Evolutionary conservation across 2,113 vertebrate species (phyloP), one percentile per base, ranked within the genome.

Genomic region (Dipodomys spectabilis): DNA sequence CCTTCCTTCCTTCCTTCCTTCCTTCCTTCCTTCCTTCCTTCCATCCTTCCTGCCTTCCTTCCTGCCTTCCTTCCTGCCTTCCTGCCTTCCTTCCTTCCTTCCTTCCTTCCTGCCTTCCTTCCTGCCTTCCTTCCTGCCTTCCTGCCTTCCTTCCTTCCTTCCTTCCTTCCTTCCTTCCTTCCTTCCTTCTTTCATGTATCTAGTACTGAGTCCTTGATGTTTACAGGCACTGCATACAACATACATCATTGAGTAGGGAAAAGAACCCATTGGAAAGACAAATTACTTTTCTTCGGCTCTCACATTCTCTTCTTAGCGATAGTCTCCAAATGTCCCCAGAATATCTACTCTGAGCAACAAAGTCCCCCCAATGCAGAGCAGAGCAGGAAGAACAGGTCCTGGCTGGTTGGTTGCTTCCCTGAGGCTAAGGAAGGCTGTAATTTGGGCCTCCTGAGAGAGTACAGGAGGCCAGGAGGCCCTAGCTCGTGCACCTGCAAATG

Each of bases 381-480:
- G 15, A 25, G 27, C 1, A 1, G 53, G 27, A 32, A 13, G 4
- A 9, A 28, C 2, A 27, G 45, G 49, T 49, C 12, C 49, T 45
- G 60, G 65, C 10, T 22, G 22, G 23, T 35, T 4, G 4, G 8
- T n/a, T 23, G 13, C 57, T 81, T 45, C 44, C 32, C 7, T 0
- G 5, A 30, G 57, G 60, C 20, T 6, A 6, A 2, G 12, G 57
- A 81, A 28, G 20, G 44, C 62, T 79, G 30, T 1, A 0, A 1
- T 25, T 28, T 39, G 60, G 35, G 39, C 28, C 53, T 2, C 1
- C 27, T 0, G 3, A 7, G 68, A 44, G 39, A 30, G 19, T 28
- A 22, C 39, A 87, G 77, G 28, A 71, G 64, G 15, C 0, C 0
- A 5, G 25, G 20, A 65, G 2, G 0, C 30, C 20, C 2, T 18